Base-by-base conservation (phyloP, 2,113 vertebrate genomes). In the Peromyscus polionotus region DNA sequence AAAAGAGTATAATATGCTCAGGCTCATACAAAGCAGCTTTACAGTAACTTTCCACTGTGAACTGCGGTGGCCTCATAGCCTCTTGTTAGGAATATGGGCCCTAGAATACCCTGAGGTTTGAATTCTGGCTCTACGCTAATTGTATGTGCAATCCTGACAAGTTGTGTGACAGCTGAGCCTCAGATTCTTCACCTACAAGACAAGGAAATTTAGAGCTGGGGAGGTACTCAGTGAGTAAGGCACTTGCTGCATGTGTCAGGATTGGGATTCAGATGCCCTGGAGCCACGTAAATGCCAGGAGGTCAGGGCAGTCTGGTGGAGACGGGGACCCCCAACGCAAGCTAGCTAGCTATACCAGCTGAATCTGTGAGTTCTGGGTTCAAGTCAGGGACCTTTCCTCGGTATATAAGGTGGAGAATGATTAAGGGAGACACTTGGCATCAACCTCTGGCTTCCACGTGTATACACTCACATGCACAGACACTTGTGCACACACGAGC, bases 171-270 rank as follows among this genome's bases (percentile, higher is more conserved):
- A 1, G 65, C 48, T 83, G 63, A 67, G 20, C 51, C 77, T 95
- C 39, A 63, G 22, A 42, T 88, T 94, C 59, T 59, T 95, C 83
- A 57, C 65, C 73, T 96, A 12, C 76, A 87, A 95, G 89, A 67
- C 80, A 45, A 91, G 57, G 36, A 92, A 67, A 76, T 81, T 22
- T 26, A 57, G 24, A 11, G 16, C 26, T 59, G 22, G 86, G 26
- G 42, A 68, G 28, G 36, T 5, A 59, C 12, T 72, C 12, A 39
- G 33, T 88, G 48, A 48, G 48, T 17, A 17, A 39, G 16, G 48
- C 22, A 7, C 67, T 10, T 54, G 63, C 33, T 10, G 1, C 3
- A 5, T 1, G 5, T 9, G 12, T 26, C 48, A n/a, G 67, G 68
- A 24, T 67, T 7, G 0, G 33, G 65, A 54, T 28, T 70, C 45